phyloP scores from a whole-genome alignment of 2,797 vertebrate species.

The Chaunax sp. region DNA sequence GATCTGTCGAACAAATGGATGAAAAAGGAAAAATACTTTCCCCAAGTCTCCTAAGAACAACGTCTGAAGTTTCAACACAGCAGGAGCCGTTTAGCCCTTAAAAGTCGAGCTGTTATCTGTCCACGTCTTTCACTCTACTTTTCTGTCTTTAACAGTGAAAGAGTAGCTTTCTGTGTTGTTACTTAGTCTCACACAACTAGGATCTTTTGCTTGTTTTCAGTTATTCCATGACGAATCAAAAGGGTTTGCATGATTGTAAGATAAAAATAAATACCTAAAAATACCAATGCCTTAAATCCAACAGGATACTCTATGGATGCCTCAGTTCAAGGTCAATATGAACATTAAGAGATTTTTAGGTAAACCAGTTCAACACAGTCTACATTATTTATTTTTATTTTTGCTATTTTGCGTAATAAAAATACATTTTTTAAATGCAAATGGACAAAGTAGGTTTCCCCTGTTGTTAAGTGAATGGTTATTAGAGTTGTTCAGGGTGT shows the following conservation, averaged over 20 bases:
- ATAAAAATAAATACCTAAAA: too few species aligned
- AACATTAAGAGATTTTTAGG: too few species aligned
- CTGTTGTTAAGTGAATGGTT: conserved; percentile 10
- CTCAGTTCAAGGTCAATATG: conserved; percentile 18
- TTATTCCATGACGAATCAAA: conserved; percentile 2
- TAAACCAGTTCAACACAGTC: too few species aligned
- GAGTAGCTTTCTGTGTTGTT: conserved; percentile 11
- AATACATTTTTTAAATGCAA: too few species aligned
- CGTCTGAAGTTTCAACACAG: conserved; percentile 47
- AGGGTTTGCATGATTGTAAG: conserved; percentile 9
- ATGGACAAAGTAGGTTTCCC: too few species aligned
- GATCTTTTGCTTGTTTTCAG: conserved; percentile 24
- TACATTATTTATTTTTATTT: too few species aligned
- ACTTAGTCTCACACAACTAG: conserved; percentile 23
- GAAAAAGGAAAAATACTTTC: conserved; percentile 37
- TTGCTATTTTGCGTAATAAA: too few species aligned
- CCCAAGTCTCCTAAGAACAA: conserved; percentile 30
- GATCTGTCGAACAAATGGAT: conserved; percentile 43
- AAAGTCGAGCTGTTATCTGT: conserved; percentile 29
- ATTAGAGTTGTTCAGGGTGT: conserved; percentile 23
- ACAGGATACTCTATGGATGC: conserved; percentile 15
- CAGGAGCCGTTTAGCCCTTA: conserved; percentile 49
- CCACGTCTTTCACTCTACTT: conserved; percentile 15
- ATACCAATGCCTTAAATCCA: conserved; percentile 52
- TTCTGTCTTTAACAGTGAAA: conserved; percentile 9